Evolutionary conservation across 2,113 vertebrate genomes (phyloP), one percentile per base, ranked within the genome.

Genomic region (Salminus brasiliensis): DNA sequence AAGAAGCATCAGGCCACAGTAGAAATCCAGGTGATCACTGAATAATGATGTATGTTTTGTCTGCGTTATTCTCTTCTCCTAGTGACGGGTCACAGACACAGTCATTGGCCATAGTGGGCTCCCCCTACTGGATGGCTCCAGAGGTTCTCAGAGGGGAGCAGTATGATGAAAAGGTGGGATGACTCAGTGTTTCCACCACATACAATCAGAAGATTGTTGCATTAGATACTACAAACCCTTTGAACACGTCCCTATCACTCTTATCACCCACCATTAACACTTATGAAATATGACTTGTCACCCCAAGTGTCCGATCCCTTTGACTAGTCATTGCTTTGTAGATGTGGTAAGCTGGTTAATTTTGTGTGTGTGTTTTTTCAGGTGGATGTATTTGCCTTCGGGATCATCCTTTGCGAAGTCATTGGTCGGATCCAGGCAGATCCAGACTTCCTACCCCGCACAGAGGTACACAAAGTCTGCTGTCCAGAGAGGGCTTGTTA

Each of bases 61-160:
- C 13, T 0, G 13, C 32, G 27, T 70, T 8, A 69, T 53, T 13
- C 30, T 80, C 13, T 80, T 23, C 70, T 66, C 76, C 13, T 88
- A 98, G 97, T 2, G 95, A 96, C 11, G 91, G 91, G 16, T 85
- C 82, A 0, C 91, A 93, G 79, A 96, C 95, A 83, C 93, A 96
- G 88, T 95, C 93, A 0, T 79, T 99, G 89, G 93, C 96, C 0
- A 94, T 98, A 2, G 97, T 98, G 81, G 97, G 97, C n/a, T 99
- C 97, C 25, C 97, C 97, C 0, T 99, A 97, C 85, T 99, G 97
- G 97, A 99, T 98, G 97, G 97, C 97, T 2, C 97, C 97, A 0
- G 97, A 99, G 77, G 95, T 98, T 67, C 92, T 98, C 79, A 92
- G 94, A 76, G 97, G 97, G 79, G 95, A 99, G 85, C 84, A 96